Percentiles rank a stretch among this genome's conserved stretches.
phyloP scores from a whole-genome alignment of 2,888 invertebrate genomes.

The Gasteruption jaculator region DNA sequence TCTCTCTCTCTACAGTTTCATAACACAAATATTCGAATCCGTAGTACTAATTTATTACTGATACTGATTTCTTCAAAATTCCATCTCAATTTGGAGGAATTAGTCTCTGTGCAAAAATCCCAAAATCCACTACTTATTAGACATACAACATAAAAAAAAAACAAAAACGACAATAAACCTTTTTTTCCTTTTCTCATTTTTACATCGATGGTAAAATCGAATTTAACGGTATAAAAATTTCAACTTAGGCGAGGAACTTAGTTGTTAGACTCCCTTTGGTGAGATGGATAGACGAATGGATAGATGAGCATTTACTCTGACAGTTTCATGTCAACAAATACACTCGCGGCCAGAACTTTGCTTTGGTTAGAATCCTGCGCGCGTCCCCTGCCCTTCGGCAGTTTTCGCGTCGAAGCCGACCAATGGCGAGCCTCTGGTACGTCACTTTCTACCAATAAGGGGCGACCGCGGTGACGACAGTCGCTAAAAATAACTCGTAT shows the following conservation, averaged over 20 bases:
- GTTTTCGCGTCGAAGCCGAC: slow-evolving; percentile 30
- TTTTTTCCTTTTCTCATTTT: background rate
- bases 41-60: background rate
- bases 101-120: too few relatives aligned
- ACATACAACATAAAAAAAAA: too few relatives aligned
- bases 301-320: slow-evolving; percentile 30
- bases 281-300: background rate
- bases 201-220: background rate
- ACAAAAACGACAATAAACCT: too few relatives aligned
- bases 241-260: background rate
- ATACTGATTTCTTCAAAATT: background rate
- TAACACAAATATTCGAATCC: background rate
- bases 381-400: slow-evolving; percentile 24
- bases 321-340: slow-evolving; percentile 49
- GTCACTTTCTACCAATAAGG: slow-evolving; percentile 39
- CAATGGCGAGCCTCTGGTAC: slow-evolving; percentile 30
- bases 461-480: slow-evolving; percentile 35
- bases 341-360: slow-evolving; percentile 31
- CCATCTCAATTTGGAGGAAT: too few relatives aligned
- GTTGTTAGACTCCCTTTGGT: background rate
- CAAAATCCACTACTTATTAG: too few relatives aligned
- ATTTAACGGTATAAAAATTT: background rate
- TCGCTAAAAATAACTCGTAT: slow-evolving; percentile 46
- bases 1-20: background rate
- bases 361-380: too few relatives aligned